These are phyloP conservation scores for Pseudochaenichthys georgianus DNA, from an alignment of 2,797 vertebrate genomes.

Conservation along the genomic window DNA sequence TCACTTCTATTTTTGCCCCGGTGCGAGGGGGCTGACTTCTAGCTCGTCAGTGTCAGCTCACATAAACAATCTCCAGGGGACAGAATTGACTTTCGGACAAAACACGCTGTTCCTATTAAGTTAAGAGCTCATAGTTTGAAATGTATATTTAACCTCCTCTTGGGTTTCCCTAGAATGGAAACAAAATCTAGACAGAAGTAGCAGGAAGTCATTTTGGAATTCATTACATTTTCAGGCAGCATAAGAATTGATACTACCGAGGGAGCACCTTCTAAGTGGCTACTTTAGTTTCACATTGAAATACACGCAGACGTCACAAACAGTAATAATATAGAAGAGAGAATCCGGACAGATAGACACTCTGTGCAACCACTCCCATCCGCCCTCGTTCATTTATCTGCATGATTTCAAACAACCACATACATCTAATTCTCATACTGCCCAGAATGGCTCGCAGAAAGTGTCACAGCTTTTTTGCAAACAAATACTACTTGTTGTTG, in stretches of 20 bases:
- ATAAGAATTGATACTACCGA: neutral
- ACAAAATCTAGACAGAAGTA: neutral
- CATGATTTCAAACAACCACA: constrained; percentile 12
- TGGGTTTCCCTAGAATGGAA: neutral
- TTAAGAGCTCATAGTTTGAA: neutral
- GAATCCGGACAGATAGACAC: constrained; percentile 11
- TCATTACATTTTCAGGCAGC: neutral
- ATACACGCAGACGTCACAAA: constrained; percentile 8
- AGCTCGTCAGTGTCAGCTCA: constrained; percentile 13
- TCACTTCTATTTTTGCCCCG: constrained; percentile 52
- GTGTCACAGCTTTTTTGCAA: neutral
- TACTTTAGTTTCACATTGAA: constrained; percentile 20
- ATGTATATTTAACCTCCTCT: too few species aligned
- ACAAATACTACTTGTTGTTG: constrained; percentile 2
- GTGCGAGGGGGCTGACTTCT: constrained; percentile 6
- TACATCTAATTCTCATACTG: neutral
- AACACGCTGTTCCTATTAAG: neutral
- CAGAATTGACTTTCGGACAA: neutral
- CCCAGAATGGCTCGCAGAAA: neutral
- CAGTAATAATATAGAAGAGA: constrained; percentile 18
- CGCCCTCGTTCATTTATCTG: neutral
- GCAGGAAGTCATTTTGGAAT: constrained; percentile 8
- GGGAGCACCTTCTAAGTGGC: neutral
- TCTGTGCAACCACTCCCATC: neutral
- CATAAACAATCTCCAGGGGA: constrained; percentile 15